A percentile compares a stretch with the other conserved stretches of the same genome.
Conservation (phyloP, 2,113 vertebrate species). For the Tupaia tana region DNA sequence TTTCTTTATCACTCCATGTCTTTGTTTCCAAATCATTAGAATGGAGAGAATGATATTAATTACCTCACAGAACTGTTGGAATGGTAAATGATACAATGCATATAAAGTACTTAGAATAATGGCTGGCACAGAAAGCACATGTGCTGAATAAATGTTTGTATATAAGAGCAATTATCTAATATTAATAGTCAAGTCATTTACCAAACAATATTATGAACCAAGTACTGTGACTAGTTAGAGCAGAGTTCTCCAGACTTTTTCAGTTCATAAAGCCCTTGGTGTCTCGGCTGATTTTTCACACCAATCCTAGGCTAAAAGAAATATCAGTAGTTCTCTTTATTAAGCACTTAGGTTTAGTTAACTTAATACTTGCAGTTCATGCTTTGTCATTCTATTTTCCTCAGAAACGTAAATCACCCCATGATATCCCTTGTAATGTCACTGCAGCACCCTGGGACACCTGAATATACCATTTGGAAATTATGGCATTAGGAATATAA, state of each 20-base stretch:
- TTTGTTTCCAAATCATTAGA: slow-evolving; percentile 42
- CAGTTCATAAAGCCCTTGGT: not conserved
- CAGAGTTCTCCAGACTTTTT: slow-evolving; percentile 8
- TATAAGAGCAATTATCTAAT: slow-evolving; percentile 40
- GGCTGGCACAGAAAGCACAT: not conserved
- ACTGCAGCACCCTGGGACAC: not conserved
- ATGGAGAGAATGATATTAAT: slow-evolving; percentile 3
- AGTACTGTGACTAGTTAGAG: not conserved
- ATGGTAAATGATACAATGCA: not conserved
- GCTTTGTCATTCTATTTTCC: not conserved
- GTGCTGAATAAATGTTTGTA: slow-evolving; percentile 27
- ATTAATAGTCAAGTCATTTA: slow-evolving; percentile 25
- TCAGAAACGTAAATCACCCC: not conserved
- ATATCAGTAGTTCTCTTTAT: not conserved
- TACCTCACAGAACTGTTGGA: not conserved
- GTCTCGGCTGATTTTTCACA: not conserved
- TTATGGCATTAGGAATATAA: not conserved
- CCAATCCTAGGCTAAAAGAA: not conserved
- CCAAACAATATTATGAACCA: slow-evolving; percentile 23
- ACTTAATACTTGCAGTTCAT: not conserved
- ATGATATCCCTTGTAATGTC: not conserved
- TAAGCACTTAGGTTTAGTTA: not conserved
- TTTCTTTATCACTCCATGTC: not conserved
- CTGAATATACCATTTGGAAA: not conserved
- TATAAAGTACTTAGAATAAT: slow-evolving; percentile 14